A percentile compares a stretch with the other conserved stretches of the same genome.
Evolutionary conservation across 1,140 invertebrate genomes (phyloP).

Genomic region (Drosophila pachea): DNA sequence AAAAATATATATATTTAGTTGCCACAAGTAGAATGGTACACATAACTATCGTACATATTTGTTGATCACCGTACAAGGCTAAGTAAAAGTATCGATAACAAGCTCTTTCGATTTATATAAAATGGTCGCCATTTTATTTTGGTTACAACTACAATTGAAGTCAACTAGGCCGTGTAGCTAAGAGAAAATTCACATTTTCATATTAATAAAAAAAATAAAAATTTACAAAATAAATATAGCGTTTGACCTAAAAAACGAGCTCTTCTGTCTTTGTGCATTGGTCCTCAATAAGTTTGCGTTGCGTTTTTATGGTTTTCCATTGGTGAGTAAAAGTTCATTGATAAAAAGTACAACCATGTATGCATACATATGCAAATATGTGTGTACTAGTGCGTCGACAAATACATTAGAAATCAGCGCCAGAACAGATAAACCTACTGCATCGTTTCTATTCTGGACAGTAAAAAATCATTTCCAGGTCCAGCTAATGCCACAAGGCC

Average conservation of each 20-base stretch:
- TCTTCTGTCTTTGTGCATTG: conserved; percentile 66
- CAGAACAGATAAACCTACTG: conserved; percentile 16
- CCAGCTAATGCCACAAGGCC: conserved; percentile 11
- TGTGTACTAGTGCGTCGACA: conserved; percentile 27
- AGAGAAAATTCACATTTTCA: conserved; percentile 54
- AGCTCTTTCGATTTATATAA: neutral
- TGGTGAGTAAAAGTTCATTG: conserved; percentile 71
- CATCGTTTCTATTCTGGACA: conserved; percentile 8
- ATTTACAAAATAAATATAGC: conserved; percentile 63
- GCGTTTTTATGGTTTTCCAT: conserved; percentile 63
- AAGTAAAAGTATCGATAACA: conserved; percentile 21
- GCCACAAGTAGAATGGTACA: neutral
- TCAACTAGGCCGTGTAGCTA: conserved; percentile 45
- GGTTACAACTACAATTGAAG: conserved; percentile 39
- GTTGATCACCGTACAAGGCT: neutral
- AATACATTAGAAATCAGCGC: conserved; percentile 30
- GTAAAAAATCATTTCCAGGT: conserved; percentile 2
- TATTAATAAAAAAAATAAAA: conserved; percentile 47
- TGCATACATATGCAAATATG: conserved; percentile 17
- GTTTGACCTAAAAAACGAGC: conserved; percentile 46
- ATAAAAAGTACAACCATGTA: conserved; percentile 50
- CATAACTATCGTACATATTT: neutral
- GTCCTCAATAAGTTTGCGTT: conserved; percentile 56
- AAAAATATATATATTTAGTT: too few species aligned
- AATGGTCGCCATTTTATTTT: conserved; percentile 41